Conservation (phyloP, 1,140 invertebrate genomes). For the Papilio aristodemus region DNA sequence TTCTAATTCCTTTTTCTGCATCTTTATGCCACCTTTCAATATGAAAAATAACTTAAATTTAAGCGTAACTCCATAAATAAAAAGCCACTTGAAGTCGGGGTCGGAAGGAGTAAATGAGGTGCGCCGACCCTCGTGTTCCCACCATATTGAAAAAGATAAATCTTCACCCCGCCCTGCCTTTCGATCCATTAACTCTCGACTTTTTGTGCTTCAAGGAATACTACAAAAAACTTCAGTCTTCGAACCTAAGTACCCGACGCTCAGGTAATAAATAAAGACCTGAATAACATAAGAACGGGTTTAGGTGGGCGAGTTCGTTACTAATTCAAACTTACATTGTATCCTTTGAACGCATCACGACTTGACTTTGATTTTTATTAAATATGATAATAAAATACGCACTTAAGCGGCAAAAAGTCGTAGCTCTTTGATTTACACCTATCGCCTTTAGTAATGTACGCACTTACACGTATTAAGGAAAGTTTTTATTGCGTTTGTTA, state of each 20-base stretch:
- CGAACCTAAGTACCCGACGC: slow-evolving; percentile 45
- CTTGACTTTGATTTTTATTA: slow-evolving; percentile 60
- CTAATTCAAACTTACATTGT: slow-evolving; percentile 48
- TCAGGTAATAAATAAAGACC: slow-evolving; percentile 42
- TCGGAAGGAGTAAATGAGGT: slow-evolving; percentile 36
- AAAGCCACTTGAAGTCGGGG: slow-evolving; percentile 47
- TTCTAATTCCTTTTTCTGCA: slow-evolving; percentile 4
- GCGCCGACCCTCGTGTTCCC: slow-evolving; percentile 40
- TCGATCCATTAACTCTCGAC: slow-evolving; percentile 55
- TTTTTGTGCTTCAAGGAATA: slow-evolving; percentile 48
- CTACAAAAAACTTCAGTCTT: slow-evolving; percentile 36
- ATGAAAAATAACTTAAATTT: slow-evolving; percentile 39
- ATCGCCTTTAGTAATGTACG: slow-evolving; percentile 67
- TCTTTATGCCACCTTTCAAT: not conserved
- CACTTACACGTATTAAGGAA: slow-evolving; percentile 54
- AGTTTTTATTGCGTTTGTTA: slow-evolving; percentile 68
- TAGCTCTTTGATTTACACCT: slow-evolving; percentile 71
- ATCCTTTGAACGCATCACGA: slow-evolving; percentile 50
- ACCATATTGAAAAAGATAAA: slow-evolving; percentile 70
- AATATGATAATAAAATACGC: slow-evolving; percentile 66
- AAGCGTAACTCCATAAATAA: slow-evolving; percentile 51
- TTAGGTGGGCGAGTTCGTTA: slow-evolving; percentile 38
- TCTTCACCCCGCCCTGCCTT: slow-evolving; percentile 61
- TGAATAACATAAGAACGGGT: slow-evolving; percentile 41
- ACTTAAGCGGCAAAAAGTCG: slow-evolving; percentile 60